Percentiles rank a stretch among this genome's conserved stretches.
Evolutionary conservation across 2,888 invertebrate species (phyloP).

Genomic region (Lochmaea crataegi): DNA sequence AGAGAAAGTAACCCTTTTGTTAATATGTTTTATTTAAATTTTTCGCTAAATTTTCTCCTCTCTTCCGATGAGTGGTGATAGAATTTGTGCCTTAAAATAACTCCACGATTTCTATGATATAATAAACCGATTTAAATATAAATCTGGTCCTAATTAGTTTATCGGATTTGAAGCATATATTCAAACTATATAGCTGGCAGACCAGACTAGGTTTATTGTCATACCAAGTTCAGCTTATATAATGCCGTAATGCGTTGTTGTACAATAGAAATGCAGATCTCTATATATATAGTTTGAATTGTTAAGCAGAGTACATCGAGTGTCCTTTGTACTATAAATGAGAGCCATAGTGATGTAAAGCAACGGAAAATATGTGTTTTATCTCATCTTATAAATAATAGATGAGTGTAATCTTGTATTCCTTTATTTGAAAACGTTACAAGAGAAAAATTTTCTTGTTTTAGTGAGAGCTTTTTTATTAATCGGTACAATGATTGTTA

Average conservation of each 20-base stretch:
- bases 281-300: neutral
- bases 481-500: too few relatives aligned
- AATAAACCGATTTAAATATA: neutral
- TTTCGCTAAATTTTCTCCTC: too few relatives aligned
- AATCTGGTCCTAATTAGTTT: neutral
- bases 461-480: too few relatives aligned
- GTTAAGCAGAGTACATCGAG: constrained; percentile 1
- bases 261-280: neutral
- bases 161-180: neutral
- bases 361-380: constrained; percentile 1
- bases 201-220: neutral
- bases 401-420: neutral
- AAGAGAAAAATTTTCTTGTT: too few relatives aligned
- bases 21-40: too few relatives aligned
- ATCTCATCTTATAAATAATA: constrained; percentile 4
- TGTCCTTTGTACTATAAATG: constrained; percentile 7
- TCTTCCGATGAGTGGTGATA: too few relatives aligned
- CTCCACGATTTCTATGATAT: too few relatives aligned
- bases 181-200: neutral
- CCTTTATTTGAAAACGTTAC: neutral
- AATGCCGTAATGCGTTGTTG: neutral
- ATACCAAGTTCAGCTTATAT: constrained; percentile 2
- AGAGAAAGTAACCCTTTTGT: too few relatives aligned
- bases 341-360: constrained; percentile 6
- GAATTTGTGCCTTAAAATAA: too few relatives aligned